Base-by-base conservation (phyloP, 1,140 invertebrate genomes). In the Ceratina calcarata region DNA sequence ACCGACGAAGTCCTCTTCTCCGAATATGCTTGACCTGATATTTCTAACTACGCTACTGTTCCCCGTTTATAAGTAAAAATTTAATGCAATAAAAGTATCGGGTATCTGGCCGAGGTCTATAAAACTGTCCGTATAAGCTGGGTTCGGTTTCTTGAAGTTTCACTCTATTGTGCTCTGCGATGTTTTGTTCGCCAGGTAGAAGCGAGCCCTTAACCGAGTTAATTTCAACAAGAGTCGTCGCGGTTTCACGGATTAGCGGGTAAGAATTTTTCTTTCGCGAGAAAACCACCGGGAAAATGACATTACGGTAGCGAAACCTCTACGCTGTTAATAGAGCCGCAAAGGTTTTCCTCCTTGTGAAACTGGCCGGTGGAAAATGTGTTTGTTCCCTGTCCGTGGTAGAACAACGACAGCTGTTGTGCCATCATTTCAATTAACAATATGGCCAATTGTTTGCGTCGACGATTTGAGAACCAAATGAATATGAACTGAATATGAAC, bases 141-240 rank as follows among this genome's bases (percentile, higher is more conserved):
- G n/a, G 18, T 13, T 65, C 32, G 20, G 69, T 49, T 12, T 16
- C n/a, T 32, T 4, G 37, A 20, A 61, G 15, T 72, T 51, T 49
- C 20, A 24, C 45, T 53, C 51, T 49, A 51, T 73, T 13, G 20
- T 15, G 37, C 22, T 20, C 0, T 27, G 20, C 4, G 57, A 1
- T 22, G 58, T 62, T 64, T 10, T 27, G 58, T 62, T 64, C 27
- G 3, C 49, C 71, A 32, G 71, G 45, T 64, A 51, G 12, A 20
- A 73, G 58, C n/a, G 45, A 45, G 18, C 70, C 60, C 60, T 64
- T 62, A 49, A 51, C 18, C 45, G 49, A 64, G 71, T 73, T 32
- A 64, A 73, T 64, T 64, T 37, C 45, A 13, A 20, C 49, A 49
- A 53, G 61, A 32, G 22, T 13, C 22, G 18, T 3, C 37, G 1